Evolutionary conservation across 92 coral and sea anemone species (phyloP), one percentile per base, ranked within the genome.

Genomic region (Phymanthus crucifer): DNA sequence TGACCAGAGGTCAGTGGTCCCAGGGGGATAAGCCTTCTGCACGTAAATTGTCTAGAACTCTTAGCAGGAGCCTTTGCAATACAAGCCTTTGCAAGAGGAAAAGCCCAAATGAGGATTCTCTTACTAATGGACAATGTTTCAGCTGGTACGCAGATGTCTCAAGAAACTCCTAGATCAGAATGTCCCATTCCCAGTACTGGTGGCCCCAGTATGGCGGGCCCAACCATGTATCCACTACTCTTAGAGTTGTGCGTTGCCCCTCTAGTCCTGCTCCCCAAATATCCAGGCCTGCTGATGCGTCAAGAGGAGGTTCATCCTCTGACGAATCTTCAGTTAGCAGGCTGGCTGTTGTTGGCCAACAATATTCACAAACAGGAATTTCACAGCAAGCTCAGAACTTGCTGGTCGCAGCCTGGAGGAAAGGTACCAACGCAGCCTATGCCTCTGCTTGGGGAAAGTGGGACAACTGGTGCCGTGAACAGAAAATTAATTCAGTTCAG

Each of bases 31-130:
- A 29, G 72, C 27, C 74, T 77, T 21, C 71, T 75, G 35, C 88
- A 90, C 86, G 83, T 86, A 66, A 84, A 87, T 76, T 80, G 78
- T 0, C 74, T 83, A n/a, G 85, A 87, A 61, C 83, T 84, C 64
- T 75, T 78, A 31, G 90, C 93, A 58, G 93, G 86, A 45, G 87
- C 81, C 14, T 79, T 87, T 78, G 91, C 87, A 31, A 70, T 87
- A 48, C 69, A 27, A 70, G 43, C 83, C 36, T 83, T 79, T 40
- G 75, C 81, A 40, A 76, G 50, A 70, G 36, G 40, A 75, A 71
- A 40, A 73, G 73, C 72, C 46, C 72, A 78, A 36, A 73, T 79
- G 79, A 72, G 69, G 14, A 43, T 76, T 52, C 81, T 36, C 58
- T 73, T 65, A 16, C 83, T 85, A 37, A 81, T 89, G 89, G 87